These are phyloP conservation scores for Troilus luridus DNA, from an alignment of 2,888 invertebrate species.

Conservation along the genomic window DNA sequence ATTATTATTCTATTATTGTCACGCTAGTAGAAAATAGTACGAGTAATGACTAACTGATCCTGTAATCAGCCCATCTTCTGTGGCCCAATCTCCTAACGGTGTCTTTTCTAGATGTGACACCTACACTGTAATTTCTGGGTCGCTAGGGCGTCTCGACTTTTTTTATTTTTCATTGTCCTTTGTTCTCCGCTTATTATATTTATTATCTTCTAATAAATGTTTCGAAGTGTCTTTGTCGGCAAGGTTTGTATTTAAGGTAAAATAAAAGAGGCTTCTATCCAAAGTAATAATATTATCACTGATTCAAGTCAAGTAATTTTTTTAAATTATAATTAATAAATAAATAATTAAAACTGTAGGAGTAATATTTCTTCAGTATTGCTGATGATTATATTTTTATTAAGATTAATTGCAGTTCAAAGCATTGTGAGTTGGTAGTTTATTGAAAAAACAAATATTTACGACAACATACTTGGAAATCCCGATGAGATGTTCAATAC, in stretches of 20 bases:
- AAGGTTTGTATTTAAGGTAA: not conserved
- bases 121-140: constrained; percentile 38
- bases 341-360: too few species aligned
- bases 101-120: not conserved
- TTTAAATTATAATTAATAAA: too few species aligned
- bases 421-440: too few species aligned
- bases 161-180: constrained; percentile 12
- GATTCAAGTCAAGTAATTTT: not conserved
- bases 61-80: not conserved
- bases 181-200: not conserved
- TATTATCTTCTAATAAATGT: constrained; percentile 24
- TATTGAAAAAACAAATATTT: too few species aligned
- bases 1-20: not conserved
- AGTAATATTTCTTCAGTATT: too few species aligned
- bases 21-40: not conserved
- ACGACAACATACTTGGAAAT: too few species aligned
- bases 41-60: not conserved
- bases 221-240: not conserved
- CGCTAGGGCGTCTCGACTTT: not conserved
- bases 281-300: not conserved
- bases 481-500: too few species aligned
- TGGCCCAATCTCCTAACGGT: not conserved
- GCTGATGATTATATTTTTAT: too few species aligned
- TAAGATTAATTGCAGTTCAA: too few species aligned
- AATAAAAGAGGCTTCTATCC: not conserved